These are phyloP conservation scores for Aplochiton taeniatus DNA, from an alignment of 2,797 vertebrate species.

Conservation along the genomic window DNA sequence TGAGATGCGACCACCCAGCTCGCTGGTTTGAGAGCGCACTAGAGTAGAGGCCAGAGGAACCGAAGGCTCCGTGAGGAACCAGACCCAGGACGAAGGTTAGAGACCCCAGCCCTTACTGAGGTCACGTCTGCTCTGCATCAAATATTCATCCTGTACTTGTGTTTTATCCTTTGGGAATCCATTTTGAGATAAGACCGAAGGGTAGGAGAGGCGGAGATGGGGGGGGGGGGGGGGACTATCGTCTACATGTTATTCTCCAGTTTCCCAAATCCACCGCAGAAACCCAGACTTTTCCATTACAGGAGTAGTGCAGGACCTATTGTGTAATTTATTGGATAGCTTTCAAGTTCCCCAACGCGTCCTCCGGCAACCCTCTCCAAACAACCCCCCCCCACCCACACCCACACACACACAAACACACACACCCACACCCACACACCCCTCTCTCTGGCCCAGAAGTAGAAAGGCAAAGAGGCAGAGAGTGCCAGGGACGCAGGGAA, in stretches of 20 bases:
- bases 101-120: slow-evolving; percentile 37
- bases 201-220: not conserved
- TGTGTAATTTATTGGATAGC: slow-evolving; percentile 33
- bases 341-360: slow-evolving; percentile 25
- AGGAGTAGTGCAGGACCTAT: not conserved
- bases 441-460: slow-evolving; percentile 4
- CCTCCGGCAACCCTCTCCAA: not conserved
- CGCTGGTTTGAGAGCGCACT: too few species aligned
- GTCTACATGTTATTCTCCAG: slow-evolving; percentile 1
- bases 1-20: too few species aligned
- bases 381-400: not conserved
- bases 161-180: slow-evolving; percentile 45
- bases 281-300: slow-evolving; percentile 22
- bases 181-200: slow-evolving; percentile 48
- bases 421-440: slow-evolving; percentile 2
- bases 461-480: too few species aligned
- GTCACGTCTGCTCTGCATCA: slow-evolving; percentile 60
- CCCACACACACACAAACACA: not conserved
- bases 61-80: too few species aligned
- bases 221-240: slow-evolving; percentile 8
- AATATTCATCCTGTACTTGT: slow-evolving; percentile 56
- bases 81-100: too few species aligned
- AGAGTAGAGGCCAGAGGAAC: too few species aligned
- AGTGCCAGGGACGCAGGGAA: too few species aligned
- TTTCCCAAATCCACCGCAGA: slow-evolving; percentile 26